Evolutionary conservation across 2,888 invertebrate genomes (phyloP), one percentile per base, ranked within the genome.

Genomic region (Bruchidius siliquastri): DNA sequence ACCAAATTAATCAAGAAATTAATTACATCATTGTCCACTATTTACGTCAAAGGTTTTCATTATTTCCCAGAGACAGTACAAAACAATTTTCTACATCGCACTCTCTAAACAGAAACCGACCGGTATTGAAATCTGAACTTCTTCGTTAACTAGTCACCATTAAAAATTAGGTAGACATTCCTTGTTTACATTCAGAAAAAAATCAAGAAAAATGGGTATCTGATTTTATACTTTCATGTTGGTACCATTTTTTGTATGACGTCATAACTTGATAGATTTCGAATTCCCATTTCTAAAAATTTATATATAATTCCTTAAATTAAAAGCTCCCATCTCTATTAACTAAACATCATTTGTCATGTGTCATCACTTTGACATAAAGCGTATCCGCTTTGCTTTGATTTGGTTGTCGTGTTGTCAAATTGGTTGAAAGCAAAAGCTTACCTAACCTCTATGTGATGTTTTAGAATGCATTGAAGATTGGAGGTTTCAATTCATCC

Each of bases 11-110:
- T 72, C 74, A 71, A 73, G 71, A 77, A 66, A 71, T 72, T 75
- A 71, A 75, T 78, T 78, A 78, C 76, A 78, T 77, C 78, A 78
- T 69, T 76, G 75, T 71, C 70, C 71, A 74, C 74, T 76, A 77
- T 78, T 75, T 77, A 77, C 78, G 78, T 77, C 78, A 78, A 73
- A 76, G 69, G 74, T 68, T 73, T 74, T 75, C 74, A 74, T 77
- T 78, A 78, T 77, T 77, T 76, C 73, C 77, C 73, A 67, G 32
- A 75, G 72, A 74, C 71, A 73, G 67, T 71, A n/a, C 72, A 72
- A 73, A 74, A 67, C 72, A 71, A 74, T 73, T 74, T 72, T 75
- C 68, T 68, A 73, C 30, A 69, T 72, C 73, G 49, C 22, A 66
- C 74, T 66, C 32, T 72, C 68, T 13, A 18, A 49, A 8, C n/a